A percentile compares a stretch with the other conserved stretches of the same genome.
These are phyloP conservation scores for Ptychodera flava DNA, from an alignment of 35 echinoderm and acorn worm genomes.

Conservation along the genomic window DNA sequence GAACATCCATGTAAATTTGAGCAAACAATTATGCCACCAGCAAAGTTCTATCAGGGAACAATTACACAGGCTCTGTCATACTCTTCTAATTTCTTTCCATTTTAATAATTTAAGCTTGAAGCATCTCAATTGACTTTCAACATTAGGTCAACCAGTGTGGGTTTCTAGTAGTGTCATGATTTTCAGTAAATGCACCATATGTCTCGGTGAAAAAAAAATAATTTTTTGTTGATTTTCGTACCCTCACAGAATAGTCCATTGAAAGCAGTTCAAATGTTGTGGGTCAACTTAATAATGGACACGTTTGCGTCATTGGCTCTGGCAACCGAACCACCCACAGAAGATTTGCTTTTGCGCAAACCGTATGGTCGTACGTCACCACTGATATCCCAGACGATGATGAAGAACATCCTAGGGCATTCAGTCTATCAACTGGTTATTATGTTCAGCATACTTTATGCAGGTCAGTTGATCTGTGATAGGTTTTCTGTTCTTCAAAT, in stretches of 20 bases:
- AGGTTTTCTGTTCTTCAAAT: neutral
- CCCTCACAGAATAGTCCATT: constrained; percentile 94
- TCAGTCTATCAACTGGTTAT: constrained; percentile 77
- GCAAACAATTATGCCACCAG: too few relatives aligned
- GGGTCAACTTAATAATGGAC: constrained; percentile 99
- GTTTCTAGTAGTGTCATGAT: too few relatives aligned
- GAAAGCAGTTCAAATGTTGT: constrained; percentile 94
- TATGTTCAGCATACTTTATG: constrained; percentile 79
- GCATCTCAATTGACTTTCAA: too few relatives aligned
- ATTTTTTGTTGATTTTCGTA: too few relatives aligned
- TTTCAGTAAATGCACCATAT: too few relatives aligned
- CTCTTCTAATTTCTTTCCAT: too few relatives aligned
- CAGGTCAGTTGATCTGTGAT: constrained; percentile 61
- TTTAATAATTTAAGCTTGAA: too few relatives aligned
- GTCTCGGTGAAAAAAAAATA: too few relatives aligned
- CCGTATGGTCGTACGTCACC: constrained; percentile 94
- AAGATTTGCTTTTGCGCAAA: constrained; percentile 53
- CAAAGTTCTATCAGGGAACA: too few relatives aligned
- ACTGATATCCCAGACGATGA: constrained; percentile 95
- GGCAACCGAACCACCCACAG: constrained; percentile 83
- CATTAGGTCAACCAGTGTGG: too few relatives aligned
- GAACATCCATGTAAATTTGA: too few relatives aligned
- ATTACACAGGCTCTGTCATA: too few relatives aligned
- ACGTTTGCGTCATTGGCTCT: constrained; percentile 90
- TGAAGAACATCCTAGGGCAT: constrained; percentile 91